Evolutionary conservation across 2,888 invertebrate species (phyloP).

Genomic region (Gryllus longicercus): DNA sequence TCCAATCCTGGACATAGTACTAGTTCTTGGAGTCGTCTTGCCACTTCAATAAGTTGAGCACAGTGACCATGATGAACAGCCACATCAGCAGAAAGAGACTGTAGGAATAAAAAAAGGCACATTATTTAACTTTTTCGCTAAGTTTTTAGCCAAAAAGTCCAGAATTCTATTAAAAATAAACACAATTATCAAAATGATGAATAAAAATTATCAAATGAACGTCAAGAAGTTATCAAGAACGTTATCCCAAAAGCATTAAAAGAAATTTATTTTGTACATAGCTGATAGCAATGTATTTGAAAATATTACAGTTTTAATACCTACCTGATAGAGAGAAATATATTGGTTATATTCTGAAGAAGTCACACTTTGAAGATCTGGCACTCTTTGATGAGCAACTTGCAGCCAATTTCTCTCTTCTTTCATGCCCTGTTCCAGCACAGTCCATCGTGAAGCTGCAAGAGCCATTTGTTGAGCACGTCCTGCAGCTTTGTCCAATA

Average conservation of each 20-base stretch:
- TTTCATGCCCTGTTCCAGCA: constrained; percentile 74
- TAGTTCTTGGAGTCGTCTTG: constrained; percentile 69
- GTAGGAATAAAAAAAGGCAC: constrained; percentile 26
- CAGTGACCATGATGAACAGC: constrained; percentile 77
- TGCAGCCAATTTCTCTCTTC: constrained; percentile 81
- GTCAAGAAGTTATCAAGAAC: too few relatives aligned
- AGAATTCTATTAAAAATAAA: too few relatives aligned
- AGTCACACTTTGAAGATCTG: constrained; percentile 74
- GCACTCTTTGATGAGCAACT: constrained; percentile 78
- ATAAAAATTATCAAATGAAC: too few relatives aligned
- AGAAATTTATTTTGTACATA: too few relatives aligned
- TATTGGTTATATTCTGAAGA: constrained; percentile 82
- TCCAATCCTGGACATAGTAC: constrained; percentile 73
- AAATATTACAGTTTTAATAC: background rate
- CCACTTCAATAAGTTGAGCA: constrained; percentile 66
- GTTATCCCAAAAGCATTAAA: too few relatives aligned
- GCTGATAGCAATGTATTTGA: background rate
- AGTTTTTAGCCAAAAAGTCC: too few relatives aligned
- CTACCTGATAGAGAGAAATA: constrained; percentile 67
- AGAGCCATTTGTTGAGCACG: constrained; percentile 79
- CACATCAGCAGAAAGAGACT: constrained; percentile 73
- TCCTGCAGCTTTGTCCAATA: constrained; percentile 76
- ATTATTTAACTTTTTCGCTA: too few relatives aligned
- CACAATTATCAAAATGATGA: too few relatives aligned
- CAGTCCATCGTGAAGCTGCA: constrained; percentile 80